Percentiles rank a stretch among this genome's conserved stretches.
Conservation (phyloP, 2,797 vertebrate genomes). For the Taeniopygia guttata region DNA sequence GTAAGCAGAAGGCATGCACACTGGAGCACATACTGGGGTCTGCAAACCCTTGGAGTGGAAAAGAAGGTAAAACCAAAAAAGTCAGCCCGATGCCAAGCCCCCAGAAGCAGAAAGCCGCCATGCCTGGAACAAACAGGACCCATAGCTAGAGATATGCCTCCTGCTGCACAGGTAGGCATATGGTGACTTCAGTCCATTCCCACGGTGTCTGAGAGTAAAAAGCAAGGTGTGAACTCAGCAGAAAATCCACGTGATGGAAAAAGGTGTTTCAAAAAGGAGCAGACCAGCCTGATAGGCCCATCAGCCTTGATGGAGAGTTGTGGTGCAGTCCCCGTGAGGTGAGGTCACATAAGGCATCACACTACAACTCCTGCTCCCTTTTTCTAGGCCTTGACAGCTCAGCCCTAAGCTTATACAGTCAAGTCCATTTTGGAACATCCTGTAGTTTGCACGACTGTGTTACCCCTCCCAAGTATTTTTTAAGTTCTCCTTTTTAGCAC, state of each 20-base stretch:
- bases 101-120: not conserved
- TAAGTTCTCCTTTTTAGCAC: not conserved
- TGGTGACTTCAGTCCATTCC: not conserved
- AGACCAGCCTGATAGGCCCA: not conserved
- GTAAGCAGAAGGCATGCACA: not conserved
- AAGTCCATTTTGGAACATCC: not conserved
- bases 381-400: not conserved
- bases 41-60: not conserved
- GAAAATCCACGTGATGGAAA: not conserved
- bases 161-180: accelerated
- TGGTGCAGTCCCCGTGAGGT: accelerated
- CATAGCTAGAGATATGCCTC: not conserved
- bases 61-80: not conserved
- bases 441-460: not conserved
- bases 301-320: not conserved
- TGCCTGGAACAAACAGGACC: not conserved
- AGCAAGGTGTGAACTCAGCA: not conserved
- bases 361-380: accelerated
- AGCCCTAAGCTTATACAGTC: not conserved
- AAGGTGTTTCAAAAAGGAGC: not conserved
- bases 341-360: not conserved
- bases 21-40: not conserved
- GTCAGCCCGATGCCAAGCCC: not conserved
- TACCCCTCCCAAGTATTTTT: not conserved
- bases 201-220: not conserved